Percentiles rank a stretch among this genome's conserved stretches.
Evolutionary conservation across 2,797 vertebrate genomes (phyloP).

Genomic region (Gambelia wislizenii): DNA sequence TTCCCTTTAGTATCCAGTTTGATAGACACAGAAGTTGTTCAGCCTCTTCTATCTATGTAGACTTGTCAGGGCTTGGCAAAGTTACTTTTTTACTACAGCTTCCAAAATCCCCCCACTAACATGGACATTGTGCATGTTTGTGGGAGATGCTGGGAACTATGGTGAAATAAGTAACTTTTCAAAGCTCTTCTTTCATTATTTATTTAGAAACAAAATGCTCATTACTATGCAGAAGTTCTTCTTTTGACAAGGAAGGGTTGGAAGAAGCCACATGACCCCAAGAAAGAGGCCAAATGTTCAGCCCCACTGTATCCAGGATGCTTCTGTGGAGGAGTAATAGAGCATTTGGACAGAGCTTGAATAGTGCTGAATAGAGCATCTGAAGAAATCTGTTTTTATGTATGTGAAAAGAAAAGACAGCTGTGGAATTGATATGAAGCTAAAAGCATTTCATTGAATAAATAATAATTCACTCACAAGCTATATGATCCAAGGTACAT

Average conservation of each 20-base stretch:
- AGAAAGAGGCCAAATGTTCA: neutral
- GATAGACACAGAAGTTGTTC: no score
- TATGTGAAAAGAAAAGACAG: neutral
- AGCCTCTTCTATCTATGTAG: no score
- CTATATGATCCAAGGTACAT: conserved; percentile 12
- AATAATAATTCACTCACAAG: conserved; percentile 17
- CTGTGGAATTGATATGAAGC: conserved; percentile 1
- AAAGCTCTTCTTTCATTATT: neutral
- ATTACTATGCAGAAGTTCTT: neutral
- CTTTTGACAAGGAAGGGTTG: neutral
- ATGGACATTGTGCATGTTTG: no score
- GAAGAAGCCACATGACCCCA: neutral
- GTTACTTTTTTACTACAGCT: no score
- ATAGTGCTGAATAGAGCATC: neutral
- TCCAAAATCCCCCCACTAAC: no score
- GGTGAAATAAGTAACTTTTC: no score
- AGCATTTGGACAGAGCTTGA: no score
- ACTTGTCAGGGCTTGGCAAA: no score
- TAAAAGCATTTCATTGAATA: conserved; percentile 8
- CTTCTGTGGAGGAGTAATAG: neutral
- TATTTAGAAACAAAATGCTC: neutral
- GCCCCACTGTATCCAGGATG: neutral
- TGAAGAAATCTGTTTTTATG: neutral
- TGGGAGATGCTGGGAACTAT: no score
- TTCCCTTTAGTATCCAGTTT: no score